phyloP scores from a whole-genome alignment of 2,113 vertebrate genomes.

The Aleadryas rufinucha region DNA sequence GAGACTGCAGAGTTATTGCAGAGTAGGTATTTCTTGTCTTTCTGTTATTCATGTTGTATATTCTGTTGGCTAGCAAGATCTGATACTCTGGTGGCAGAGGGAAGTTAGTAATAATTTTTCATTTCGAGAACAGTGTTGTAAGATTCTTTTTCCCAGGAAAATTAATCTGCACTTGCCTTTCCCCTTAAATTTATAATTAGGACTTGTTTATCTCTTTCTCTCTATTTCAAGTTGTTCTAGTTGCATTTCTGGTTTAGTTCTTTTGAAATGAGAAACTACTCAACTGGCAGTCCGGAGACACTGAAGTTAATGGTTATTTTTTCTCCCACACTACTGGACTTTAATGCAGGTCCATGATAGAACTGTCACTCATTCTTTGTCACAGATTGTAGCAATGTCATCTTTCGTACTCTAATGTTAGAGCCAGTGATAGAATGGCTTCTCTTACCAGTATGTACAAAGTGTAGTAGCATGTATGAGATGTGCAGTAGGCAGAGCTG shows the following conservation, averaged over 20 bases:
- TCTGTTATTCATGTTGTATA: accelerated
- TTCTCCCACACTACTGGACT: not conserved
- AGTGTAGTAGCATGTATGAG: not conserved
- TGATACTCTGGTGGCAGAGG: not conserved
- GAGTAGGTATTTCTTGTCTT: not conserved
- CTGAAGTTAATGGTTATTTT: not conserved
- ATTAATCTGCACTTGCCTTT: not conserved
- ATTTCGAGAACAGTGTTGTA: not conserved
- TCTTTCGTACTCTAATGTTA: not conserved
- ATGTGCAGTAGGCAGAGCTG: not conserved
- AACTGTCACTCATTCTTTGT: not conserved
- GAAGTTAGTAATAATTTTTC: not conserved
- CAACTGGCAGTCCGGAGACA: not conserved
- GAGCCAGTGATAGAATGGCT: not conserved
- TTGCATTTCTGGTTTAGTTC: not conserved
- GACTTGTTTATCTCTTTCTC: not conserved
- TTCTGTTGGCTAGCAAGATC: not conserved
- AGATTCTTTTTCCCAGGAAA: not conserved
- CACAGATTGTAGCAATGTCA: not conserved
- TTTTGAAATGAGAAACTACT: not conserved
- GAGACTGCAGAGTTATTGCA: not conserved
- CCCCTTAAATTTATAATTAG: not conserved
- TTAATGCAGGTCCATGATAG: not conserved
- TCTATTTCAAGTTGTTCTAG: not conserved
- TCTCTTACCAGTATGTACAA: not conserved